These are phyloP conservation scores for Sebastolobus altivelis DNA, from an alignment of 2,797 vertebrate species.

Conservation along the genomic window DNA sequence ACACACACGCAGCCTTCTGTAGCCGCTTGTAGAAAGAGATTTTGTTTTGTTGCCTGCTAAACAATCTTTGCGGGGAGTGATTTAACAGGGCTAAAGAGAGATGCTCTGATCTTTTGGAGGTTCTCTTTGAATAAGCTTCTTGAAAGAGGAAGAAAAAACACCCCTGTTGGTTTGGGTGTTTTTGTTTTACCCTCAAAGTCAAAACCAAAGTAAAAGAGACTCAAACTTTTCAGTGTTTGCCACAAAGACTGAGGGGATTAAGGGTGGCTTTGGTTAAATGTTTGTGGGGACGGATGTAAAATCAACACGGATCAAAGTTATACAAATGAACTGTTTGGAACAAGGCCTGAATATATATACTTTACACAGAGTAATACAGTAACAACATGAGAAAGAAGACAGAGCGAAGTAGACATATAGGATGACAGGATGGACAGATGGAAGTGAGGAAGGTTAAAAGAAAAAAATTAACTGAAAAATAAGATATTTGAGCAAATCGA, in stretches of 20 bases:
- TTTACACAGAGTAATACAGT: constrained; percentile 13
- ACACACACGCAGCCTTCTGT: constrained; percentile 10
- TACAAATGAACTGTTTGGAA: constrained; percentile 48
- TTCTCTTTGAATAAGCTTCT: constrained; percentile 63
- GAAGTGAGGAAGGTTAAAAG: neutral
- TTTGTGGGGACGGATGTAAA: constrained; percentile 59
- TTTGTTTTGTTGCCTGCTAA: constrained; percentile 54
- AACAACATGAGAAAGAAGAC: neutral
- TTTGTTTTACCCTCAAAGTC: constrained; percentile 65
- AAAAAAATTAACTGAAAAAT: neutral
- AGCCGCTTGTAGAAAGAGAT: constrained; percentile 33
- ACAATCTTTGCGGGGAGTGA: constrained; percentile 53
- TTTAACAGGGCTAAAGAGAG: constrained; percentile 63
- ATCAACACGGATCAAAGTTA: constrained; percentile 65
- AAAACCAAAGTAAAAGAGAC: constrained; percentile 58
- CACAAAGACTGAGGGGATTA: constrained; percentile 60
- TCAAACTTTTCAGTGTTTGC: constrained; percentile 62
- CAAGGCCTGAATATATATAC: constrained; percentile 18
- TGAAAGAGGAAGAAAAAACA: constrained; percentile 53
- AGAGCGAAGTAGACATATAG: neutral
- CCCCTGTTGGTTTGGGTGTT: constrained; percentile 55
- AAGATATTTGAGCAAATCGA: neutral
- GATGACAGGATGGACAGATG: neutral
- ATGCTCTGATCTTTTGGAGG: constrained; percentile 67
- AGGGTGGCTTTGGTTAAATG: constrained; percentile 49